A percentile compares a stretch with the other conserved stretches of the same genome.
phyloP scores from a whole-genome alignment of 2,113 vertebrate species.

The Neolamprologus cancellatus region DNA sequence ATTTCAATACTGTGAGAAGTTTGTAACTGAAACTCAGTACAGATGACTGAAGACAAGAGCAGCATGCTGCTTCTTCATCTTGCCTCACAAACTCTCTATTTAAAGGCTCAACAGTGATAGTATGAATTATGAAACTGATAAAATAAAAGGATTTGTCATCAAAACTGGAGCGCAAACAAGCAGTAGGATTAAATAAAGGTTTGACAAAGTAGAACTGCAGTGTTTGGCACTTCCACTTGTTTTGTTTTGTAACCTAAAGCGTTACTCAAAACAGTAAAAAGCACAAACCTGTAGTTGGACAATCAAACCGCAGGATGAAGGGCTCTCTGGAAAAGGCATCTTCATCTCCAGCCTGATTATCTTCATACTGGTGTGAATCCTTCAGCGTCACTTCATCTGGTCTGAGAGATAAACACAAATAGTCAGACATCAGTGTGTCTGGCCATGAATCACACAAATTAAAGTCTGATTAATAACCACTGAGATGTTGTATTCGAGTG shows the following conservation, averaged over 20 bases:
- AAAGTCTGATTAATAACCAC: not conserved
- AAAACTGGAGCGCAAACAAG: rapidly evolving
- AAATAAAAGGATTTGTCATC: not conserved
- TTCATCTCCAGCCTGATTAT: slow-evolving; percentile 45
- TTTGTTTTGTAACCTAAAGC: not conserved
- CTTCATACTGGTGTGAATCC: slow-evolving; percentile 37
- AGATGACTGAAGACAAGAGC: not conserved
- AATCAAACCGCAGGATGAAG: slow-evolving; percentile 41
- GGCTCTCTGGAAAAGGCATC: slow-evolving; percentile 60
- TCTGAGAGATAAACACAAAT: not conserved
- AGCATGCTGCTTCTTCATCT: not conserved
- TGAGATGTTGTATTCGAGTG: rapidly evolving
- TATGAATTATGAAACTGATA: not conserved
- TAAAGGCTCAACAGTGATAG: not conserved
- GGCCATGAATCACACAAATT: rapidly evolving
- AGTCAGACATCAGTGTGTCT: rapidly evolving
- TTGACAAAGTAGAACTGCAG: rapidly evolving
- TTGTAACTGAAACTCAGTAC: not conserved
- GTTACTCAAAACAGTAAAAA: not conserved
- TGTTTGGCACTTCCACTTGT: not conserved
- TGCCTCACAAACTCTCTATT: not conserved
- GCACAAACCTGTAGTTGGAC: slow-evolving; percentile 16
- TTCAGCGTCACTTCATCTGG: slow-evolving; percentile 7
- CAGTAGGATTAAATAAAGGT: rapidly evolving
- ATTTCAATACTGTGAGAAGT: not conserved